A percentile compares a stretch with the other conserved stretches of the same genome.
Evolutionary conservation across 2,113 vertebrate genomes (phyloP).

Genomic region (Eubucco bourcierii): DNA sequence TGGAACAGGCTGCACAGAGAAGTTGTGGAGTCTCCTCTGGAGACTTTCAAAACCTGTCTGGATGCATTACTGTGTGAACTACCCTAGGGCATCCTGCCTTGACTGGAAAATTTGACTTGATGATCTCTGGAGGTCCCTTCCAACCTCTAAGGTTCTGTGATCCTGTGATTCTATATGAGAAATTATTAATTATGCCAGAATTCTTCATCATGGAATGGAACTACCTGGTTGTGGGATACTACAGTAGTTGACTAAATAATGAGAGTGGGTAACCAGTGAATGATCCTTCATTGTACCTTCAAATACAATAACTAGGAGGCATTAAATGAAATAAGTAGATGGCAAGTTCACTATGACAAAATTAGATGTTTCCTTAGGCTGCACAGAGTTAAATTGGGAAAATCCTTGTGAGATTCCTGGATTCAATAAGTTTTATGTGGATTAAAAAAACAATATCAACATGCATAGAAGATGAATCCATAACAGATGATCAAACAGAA

Average conservation of each 20-base stretch:
- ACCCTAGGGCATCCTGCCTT: too few relatives aligned
- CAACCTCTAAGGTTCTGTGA: too few relatives aligned
- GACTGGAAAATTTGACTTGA: too few relatives aligned
- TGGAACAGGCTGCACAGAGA: too few relatives aligned
- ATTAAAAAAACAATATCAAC: not conserved
- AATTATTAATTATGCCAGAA: not conserved
- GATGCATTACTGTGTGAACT: too few relatives aligned
- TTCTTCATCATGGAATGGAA: not conserved
- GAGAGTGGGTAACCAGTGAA: not conserved
- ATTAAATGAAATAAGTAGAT: not conserved
- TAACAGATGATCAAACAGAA: not conserved
- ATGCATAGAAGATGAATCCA: not conserved
- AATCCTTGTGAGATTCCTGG: not conserved
- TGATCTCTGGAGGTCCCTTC: too few relatives aligned
- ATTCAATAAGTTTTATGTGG: not conserved
- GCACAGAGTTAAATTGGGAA: not conserved
- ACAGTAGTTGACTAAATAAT: not conserved
- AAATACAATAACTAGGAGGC: not conserved
- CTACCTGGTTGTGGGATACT: not conserved
- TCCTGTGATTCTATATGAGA: too few relatives aligned
- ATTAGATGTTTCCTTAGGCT: not conserved
- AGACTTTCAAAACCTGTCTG: too few relatives aligned
- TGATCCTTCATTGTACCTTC: not conserved
- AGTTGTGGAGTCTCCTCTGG: too few relatives aligned
- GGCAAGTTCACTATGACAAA: not conserved